Conservation (phyloP, 2,113 vertebrate species). For the Melanocharis versteri region DNA sequence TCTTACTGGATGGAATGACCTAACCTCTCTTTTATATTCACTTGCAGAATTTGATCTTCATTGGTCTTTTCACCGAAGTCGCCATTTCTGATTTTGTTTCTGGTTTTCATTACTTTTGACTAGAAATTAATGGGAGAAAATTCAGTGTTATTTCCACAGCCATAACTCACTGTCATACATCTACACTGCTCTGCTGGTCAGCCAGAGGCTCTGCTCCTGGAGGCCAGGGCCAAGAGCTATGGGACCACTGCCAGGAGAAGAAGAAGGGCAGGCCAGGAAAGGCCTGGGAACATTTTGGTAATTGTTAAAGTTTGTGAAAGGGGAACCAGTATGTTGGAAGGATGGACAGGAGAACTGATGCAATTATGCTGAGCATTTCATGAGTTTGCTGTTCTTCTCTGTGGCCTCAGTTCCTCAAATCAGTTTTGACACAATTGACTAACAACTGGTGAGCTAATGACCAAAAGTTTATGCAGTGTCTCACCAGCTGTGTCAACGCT, state of each 20-base stretch:
- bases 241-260: neutral
- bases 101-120: neutral
- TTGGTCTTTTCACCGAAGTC: neutral
- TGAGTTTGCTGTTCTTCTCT: neutral
- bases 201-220: neutral
- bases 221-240: neutral
- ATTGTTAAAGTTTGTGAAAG: neutral
- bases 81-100: neutral
- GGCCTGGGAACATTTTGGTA: constrained; percentile 1
- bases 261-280: constrained; percentile 6
- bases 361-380: neutral
- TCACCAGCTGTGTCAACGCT: neutral
- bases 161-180: neutral
- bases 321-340: neutral
- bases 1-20: neutral
- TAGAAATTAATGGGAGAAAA: neutral
- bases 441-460: neutral
- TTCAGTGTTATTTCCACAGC: neutral
- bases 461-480: neutral
- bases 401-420: neutral
- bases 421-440: neutral
- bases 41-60: neutral
- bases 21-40: neutral
- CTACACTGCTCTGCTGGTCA: neutral
- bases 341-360: neutral